Base-by-base conservation (phyloP, 1,140 invertebrate genomes). In the Melitaea cinxia region DNA sequence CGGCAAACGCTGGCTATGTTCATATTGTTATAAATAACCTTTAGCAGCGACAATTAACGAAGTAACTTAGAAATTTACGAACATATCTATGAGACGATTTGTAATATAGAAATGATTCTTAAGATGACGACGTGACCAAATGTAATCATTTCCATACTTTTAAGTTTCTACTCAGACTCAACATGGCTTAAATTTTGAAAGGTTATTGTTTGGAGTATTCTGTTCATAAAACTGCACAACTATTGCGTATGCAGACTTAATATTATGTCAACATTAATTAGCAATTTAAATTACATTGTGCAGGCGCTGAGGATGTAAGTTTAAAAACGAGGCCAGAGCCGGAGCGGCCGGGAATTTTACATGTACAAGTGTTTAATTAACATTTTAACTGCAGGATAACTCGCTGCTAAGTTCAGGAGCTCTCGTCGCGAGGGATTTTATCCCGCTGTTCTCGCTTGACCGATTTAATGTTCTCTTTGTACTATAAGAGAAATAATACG, bases 361-460 rank as follows among this genome's bases (percentile, higher is more conserved):
- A 52, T n/a, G 23, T 24, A 39, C 55, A 33, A 57, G 63, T 58
- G 63, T 65, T 65, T 53, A 65, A 65, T 65, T 65, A 65, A 53
- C 63, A 65, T 65, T 58, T 65, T 35, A 45, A 28, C 55, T 30
- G 55, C 33, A 54, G 55, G 63, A 53, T 59, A 65, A 59, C 63
- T 58, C 47, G 35, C 5, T 50, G 35, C 35, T 47, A 45, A 47
- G 42, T 42, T 33, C 21, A 15, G 15, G 39, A 3, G 24, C 24
- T 15, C 53, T 53, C 47, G 30, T 28, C 7, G 54, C 60, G 12
- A 58, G 63, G 19, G 23, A n/a, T n/a, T 52, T 60, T 50, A 58
- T 59, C 45, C 58, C 47, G 24, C 50, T 28, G 23, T 54, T 54
- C 52, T 37, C 30, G 52, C 35, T 17, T 45, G 15, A 33, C 4